These are phyloP conservation scores for Nephrotoma guestfalica DNA, from an alignment of 2,888 invertebrate species.

Conservation along the genomic window DNA sequence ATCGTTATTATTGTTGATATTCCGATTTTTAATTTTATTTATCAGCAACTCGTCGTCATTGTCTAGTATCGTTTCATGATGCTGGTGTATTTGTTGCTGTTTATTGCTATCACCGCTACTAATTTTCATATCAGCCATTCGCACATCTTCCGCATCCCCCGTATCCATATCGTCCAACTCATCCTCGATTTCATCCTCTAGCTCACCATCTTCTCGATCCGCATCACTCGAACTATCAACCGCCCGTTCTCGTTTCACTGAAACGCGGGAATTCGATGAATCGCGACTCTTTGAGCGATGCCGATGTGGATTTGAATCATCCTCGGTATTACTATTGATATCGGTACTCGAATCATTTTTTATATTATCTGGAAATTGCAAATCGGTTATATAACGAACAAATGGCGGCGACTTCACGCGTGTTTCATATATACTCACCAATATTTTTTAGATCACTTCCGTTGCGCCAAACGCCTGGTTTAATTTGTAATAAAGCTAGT, in stretches of 20 bases:
- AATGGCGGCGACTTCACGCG: not conserved
- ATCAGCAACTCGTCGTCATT: constrained; percentile 1
- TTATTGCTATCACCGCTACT: not conserved
- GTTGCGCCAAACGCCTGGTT: constrained; percentile 61
- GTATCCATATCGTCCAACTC: constrained; percentile 9
- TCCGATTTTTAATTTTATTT: not conserved
- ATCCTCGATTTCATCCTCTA: constrained; percentile 21
- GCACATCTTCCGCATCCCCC: constrained; percentile 6
- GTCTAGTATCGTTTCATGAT: not conserved
- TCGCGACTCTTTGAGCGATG: constrained; percentile 14
- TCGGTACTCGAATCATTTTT: constrained; percentile 13
- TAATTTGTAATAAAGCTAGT: constrained; percentile 69
- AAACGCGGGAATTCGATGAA: constrained; percentile 11
- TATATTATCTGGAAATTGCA: not conserved
- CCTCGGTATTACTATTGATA: constrained; percentile 34
- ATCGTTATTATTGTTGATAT: not conserved
- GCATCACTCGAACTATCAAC: constrained; percentile 12
- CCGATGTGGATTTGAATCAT: constrained; percentile 23
- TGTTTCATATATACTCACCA: not conserved
- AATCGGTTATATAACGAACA: not conserved
- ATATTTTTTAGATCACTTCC: constrained; percentile 18
- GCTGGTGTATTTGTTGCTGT: not conserved
- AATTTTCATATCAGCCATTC: not conserved
- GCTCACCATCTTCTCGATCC: constrained; percentile 15
- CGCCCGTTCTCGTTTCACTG: constrained; percentile 13